Conservation (phyloP, 2,113 vertebrate genomes). For the Benthochromis sp. region DNA sequence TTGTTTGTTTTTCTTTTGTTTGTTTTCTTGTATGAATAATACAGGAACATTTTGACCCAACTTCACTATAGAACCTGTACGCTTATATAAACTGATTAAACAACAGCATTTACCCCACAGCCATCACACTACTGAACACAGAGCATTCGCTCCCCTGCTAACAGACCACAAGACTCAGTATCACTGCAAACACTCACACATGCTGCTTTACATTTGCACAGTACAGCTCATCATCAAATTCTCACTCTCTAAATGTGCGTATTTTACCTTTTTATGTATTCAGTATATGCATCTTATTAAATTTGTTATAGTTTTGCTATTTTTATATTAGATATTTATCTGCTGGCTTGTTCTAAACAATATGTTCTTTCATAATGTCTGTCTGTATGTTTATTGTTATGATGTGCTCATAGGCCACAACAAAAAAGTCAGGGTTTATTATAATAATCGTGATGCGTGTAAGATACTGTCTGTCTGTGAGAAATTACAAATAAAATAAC, state of each 20-base stretch:
- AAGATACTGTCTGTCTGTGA: background rate
- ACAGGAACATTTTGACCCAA: background rate
- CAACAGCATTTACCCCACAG: background rate
- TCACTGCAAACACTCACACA: background rate
- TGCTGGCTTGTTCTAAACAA: background rate
- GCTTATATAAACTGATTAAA: background rate
- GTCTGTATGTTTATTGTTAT: background rate
- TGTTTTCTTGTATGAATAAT: background rate
- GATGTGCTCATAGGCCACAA: background rate
- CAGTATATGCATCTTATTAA: background rate
- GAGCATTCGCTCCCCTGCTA: background rate
- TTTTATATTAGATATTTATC: background rate
- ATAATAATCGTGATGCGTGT: background rate
- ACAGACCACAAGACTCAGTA: background rate
- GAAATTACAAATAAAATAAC: background rate
- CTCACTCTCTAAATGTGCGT: background rate
- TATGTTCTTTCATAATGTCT: background rate
- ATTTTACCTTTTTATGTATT: background rate
- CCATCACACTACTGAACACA: background rate
- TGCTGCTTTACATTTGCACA: background rate
- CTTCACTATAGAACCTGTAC: background rate
- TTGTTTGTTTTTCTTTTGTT: background rate
- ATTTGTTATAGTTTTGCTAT: background rate
- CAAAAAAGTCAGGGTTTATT: background rate
- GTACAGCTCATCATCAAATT: background rate